Evolutionary conservation across 1,140 invertebrate species (phyloP).

Genomic region (Sminthurinus signatus): DNA sequence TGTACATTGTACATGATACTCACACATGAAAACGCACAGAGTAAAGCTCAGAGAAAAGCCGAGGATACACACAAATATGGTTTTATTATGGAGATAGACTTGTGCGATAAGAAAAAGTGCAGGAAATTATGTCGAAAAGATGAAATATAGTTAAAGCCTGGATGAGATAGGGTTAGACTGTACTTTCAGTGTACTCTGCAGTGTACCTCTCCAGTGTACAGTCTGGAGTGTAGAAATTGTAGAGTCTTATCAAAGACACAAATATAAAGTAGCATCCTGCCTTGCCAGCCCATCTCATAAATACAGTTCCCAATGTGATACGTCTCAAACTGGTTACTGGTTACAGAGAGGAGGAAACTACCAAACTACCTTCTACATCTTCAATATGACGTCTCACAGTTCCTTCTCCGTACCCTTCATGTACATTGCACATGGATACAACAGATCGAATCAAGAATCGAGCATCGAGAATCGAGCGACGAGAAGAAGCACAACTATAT

Average conservation of each 20-base stretch:
- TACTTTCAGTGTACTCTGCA: too few relatives aligned
- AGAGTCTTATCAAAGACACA: constrained; percentile 1
- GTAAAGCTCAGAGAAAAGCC: background rate
- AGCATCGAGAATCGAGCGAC: too few relatives aligned
- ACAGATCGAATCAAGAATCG: too few relatives aligned
- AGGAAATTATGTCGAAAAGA: constrained; percentile 28
- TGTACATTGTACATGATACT: background rate
- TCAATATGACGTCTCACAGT: too few relatives aligned
- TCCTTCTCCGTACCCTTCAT: too few relatives aligned
- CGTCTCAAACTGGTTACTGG: too few relatives aligned
- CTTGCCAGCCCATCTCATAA: constrained; percentile 6
- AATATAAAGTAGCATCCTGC: constrained; percentile 3
- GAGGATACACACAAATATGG: constrained; percentile 16
- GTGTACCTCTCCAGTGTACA: too few relatives aligned
- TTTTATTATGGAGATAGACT: constrained; percentile 30
- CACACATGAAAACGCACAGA: background rate
- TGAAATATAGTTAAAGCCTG: constrained; percentile 21
- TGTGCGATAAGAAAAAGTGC: constrained; percentile 20
- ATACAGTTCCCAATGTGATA: constrained; percentile 8
- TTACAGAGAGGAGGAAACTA: too few relatives aligned
- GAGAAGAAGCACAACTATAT: too few relatives aligned
- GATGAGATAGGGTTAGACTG: constrained; percentile 24
- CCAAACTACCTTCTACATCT: too few relatives aligned
- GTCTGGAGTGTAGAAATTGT: too few relatives aligned
- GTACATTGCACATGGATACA: too few relatives aligned